Conservation (phyloP, 2,113 vertebrate species). For the Cephalopholis sonnerati region DNA sequence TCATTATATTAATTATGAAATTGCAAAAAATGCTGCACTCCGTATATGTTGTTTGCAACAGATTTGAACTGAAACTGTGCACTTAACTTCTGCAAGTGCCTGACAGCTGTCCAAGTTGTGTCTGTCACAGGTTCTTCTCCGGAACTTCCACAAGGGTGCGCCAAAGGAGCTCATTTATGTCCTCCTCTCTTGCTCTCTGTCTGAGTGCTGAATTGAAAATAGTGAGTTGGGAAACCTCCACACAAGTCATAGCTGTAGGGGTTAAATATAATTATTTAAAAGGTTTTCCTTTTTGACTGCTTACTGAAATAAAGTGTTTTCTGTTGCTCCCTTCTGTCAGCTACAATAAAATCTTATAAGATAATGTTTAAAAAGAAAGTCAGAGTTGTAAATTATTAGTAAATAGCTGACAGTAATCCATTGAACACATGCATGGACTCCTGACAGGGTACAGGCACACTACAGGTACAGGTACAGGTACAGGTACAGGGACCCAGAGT, state of each 20-base stretch:
- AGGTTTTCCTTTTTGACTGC: neutral
- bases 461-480: no score
- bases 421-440: no score
- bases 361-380: neutral
- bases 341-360: neutral
- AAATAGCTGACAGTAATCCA: no score
- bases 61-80: neutral
- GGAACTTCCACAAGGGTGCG: neutral
- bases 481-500: no score
- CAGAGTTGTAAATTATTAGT: no score
- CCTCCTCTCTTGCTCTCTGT: no score
- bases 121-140: neutral
- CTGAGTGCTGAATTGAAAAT: neutral
- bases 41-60: neutral
- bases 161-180: neutral
- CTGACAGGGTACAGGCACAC: no score
- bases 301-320: neutral
- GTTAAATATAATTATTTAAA: neutral
- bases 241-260: neutral
- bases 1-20: neutral
- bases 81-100: neutral
- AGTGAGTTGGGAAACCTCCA: neutral
- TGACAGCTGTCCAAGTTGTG: neutral
- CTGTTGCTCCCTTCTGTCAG: slow-evolving; percentile 21
- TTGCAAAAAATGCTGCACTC: neutral